Conservation (phyloP, 2,888 invertebrate species). For the Leucophenga maculata region DNA sequence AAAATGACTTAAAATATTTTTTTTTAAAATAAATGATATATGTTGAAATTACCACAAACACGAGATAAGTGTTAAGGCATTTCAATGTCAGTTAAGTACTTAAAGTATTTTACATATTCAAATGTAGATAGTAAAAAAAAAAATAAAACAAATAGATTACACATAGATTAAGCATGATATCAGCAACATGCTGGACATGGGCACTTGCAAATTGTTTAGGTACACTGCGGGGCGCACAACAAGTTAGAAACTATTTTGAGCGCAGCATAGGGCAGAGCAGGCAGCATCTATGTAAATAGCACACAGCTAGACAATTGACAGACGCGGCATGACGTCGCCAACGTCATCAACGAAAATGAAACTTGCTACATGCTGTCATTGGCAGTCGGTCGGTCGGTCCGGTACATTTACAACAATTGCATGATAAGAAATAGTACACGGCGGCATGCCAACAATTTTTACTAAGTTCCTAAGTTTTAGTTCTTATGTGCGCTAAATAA, state of each 20-base stretch:
- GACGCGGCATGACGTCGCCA: slow-evolving; percentile 10
- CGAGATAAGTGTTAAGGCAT: not conserved
- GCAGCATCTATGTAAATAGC: not conserved
- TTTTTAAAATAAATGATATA: not conserved
- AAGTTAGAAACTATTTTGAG: slow-evolving; percentile 4
- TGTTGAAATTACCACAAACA: not conserved
- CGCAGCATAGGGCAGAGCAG: not conserved
- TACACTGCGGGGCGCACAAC: not conserved
- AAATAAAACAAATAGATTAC: not conserved
- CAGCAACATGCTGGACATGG: slow-evolving; percentile 6
- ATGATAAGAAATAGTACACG: slow-evolving; percentile 11
- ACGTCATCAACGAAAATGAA: not conserved
- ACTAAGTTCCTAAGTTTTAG: not conserved
- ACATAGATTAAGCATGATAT: slow-evolving; percentile 1
- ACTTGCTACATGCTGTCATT: not conserved
- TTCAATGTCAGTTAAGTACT: not conserved
- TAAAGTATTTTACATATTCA: not conserved
- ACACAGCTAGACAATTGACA: not conserved
- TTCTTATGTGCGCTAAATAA: slow-evolving; percentile 7
- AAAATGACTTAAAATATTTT: not conserved
- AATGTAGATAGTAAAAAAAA: slow-evolving; percentile 2
- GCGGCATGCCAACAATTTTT: not conserved
- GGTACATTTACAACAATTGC: not conserved
- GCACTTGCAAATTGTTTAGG: not conserved
- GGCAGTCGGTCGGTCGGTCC: not conserved